Percentiles rank a stretch among this genome's conserved stretches.
Evolutionary conservation across 2,113 vertebrate species (phyloP).

Genomic region (Nyctibius bracteatus): DNA sequence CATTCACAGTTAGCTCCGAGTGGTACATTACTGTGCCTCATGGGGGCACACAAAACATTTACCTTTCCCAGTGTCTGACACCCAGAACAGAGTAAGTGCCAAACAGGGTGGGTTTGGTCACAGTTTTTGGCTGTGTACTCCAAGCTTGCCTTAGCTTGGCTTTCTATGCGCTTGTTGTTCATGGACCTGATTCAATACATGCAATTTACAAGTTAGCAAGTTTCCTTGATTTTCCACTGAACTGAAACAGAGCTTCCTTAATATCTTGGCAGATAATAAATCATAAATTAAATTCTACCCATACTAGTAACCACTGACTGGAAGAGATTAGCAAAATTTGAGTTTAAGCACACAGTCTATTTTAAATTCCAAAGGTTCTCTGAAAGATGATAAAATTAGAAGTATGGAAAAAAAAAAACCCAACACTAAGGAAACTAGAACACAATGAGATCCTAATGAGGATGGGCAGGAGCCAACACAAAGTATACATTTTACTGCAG

Average conservation of each 20-base stretch:
- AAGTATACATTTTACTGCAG: neutral
- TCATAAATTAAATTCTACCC: neutral
- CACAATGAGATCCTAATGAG: neutral
- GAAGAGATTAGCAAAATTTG: neutral
- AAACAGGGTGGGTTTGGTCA: neutral
- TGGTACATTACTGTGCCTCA: no score
- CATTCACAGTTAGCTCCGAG: neutral
- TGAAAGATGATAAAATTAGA: neutral
- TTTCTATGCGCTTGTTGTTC: neutral
- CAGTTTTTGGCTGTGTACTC: neutral
- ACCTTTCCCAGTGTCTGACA: neutral
- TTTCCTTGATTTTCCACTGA: neutral
- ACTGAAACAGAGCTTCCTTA: neutral
- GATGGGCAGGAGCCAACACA: neutral
- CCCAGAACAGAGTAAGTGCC: neutral
- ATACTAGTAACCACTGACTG: neutral
- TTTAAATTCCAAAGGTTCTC: neutral
- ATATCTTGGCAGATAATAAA: neutral
- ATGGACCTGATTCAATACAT: neutral
- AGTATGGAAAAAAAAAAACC: neutral
- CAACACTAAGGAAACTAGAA: neutral
- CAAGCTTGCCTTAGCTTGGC: neutral
- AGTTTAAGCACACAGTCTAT: neutral
- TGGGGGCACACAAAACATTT: neutral
- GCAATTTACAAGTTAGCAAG: neutral